Conservation (phyloP, 2,113 vertebrate genomes). For the Apus apus region DNA sequence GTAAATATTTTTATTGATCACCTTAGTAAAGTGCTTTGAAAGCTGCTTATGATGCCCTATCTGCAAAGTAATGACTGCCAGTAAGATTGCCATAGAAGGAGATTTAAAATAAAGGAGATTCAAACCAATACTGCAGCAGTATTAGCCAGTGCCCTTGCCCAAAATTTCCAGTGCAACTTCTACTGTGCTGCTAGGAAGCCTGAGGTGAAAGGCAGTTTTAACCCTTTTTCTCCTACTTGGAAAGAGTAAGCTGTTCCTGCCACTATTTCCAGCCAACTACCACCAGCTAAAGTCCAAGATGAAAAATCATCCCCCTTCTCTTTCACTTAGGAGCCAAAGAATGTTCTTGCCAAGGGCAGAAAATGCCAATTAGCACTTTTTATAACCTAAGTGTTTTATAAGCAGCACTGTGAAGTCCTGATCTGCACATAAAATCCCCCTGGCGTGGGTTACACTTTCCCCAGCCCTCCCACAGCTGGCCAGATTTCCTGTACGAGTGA, state of each 20-base stretch:
- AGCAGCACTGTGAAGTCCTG: background rate
- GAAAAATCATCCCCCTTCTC: background rate
- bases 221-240: background rate
- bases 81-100: background rate
- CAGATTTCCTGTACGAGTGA: background rate
- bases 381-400: background rate
- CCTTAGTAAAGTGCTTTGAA: background rate
- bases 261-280: background rate
- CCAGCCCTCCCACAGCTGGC: background rate
- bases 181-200: background rate
- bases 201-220: background rate
- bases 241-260: background rate
- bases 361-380: slow-evolving; percentile 8
- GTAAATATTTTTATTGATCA: background rate
- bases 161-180: background rate
- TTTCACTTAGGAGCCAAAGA: background rate
- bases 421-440: background rate
- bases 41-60: background rate
- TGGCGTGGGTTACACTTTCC: background rate
- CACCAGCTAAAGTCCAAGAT: background rate
- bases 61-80: background rate
- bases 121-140: background rate
- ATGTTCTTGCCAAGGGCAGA: background rate
- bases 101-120: background rate
- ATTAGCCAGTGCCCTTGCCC: background rate